phyloP scores from a whole-genome alignment of 92 coral and sea anemone species.

The Porites divaricata region DNA sequence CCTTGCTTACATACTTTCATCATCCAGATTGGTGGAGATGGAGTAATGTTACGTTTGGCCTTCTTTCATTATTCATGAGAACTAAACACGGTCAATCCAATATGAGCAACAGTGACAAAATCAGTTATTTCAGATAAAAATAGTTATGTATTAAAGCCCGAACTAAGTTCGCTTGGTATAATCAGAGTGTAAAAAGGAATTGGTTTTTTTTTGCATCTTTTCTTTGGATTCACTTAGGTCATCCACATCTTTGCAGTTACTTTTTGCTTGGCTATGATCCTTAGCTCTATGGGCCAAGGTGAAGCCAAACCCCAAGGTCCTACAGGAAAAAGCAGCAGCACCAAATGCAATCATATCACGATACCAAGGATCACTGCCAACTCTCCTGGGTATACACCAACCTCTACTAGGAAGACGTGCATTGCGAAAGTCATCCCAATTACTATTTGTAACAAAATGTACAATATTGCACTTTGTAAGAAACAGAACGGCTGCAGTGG shows the following conservation, averaged over 20 bases:
- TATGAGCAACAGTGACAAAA: no score
- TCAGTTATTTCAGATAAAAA: no score
- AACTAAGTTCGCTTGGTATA: no score
- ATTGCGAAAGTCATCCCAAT: background rate
- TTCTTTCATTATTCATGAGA: no score
- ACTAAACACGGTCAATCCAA: no score
- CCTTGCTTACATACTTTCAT: no score
- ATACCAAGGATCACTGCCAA: background rate
- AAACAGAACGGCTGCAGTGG: background rate
- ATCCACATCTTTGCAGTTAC: background rate
- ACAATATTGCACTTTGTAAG: background rate
- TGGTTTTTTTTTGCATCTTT: no score
- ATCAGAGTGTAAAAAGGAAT: no score
- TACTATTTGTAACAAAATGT: background rate
- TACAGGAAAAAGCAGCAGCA: background rate
- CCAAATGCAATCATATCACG: background rate
- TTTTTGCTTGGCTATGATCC: background rate
- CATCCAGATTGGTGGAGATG: no score
- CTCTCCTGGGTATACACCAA: background rate
- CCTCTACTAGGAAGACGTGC: background rate
- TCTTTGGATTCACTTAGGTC: background rate
- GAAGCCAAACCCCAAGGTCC: conserved; percentile 19
- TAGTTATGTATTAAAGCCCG: no score
- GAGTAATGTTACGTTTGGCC: no score
- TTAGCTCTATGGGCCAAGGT: background rate